phyloP scores from a whole-genome alignment of 2,113 vertebrate genomes.

The Thinocorus orbignyianus region DNA sequence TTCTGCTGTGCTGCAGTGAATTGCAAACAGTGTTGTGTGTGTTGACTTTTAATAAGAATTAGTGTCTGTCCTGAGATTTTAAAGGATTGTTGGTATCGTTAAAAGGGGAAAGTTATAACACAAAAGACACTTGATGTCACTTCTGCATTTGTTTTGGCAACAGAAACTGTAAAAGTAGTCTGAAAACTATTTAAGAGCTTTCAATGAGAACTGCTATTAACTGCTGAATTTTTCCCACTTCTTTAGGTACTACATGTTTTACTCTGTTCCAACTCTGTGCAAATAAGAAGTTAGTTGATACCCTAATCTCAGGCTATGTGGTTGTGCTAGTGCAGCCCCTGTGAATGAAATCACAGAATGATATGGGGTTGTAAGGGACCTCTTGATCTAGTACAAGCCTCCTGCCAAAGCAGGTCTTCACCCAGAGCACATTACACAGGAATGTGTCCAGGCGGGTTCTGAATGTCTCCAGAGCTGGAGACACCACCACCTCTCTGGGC shows the following conservation, averaged over 20 bases:
- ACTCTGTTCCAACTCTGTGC: not conserved
- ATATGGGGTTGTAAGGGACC: too few species aligned
- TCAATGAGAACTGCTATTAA: not conserved
- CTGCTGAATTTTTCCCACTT: not conserved
- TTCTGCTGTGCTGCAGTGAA: not conserved
- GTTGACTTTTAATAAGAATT: not conserved
- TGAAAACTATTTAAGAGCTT: not conserved
- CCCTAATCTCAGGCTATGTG: not conserved
- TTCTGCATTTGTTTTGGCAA: not conserved
- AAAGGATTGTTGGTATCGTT: not conserved
- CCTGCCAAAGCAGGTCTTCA: too few species aligned
- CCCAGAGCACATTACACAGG: too few species aligned
- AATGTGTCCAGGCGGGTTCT: too few species aligned
- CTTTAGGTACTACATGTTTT: not conserved
- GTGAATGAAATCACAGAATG: not conserved
- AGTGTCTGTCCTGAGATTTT: not conserved
- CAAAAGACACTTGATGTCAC: not conserved
- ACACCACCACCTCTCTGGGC: too few species aligned
- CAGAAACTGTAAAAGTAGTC: not conserved
- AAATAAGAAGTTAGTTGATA: not conserved
- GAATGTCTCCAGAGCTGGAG: too few species aligned
- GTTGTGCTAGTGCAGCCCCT: not conserved
- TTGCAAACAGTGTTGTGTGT: rapidly evolving
- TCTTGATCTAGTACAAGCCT: too few species aligned
- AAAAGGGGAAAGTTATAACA: not conserved